Evolutionary conservation across 2,113 vertebrate genomes (phyloP), one percentile per base, ranked within the genome.

Genomic region (Lampris incognitus): DNA sequence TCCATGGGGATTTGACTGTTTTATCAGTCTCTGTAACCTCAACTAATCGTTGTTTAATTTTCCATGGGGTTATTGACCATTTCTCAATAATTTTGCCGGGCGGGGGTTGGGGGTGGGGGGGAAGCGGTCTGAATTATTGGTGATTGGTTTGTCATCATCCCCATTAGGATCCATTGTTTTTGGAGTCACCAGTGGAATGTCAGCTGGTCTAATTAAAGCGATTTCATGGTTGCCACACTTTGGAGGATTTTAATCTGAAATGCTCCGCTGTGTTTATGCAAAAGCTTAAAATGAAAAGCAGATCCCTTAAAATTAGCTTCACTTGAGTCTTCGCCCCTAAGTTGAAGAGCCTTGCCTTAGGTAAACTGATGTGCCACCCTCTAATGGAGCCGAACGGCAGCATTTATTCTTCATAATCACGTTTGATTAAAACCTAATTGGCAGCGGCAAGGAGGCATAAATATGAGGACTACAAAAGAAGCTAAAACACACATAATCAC

Each of bases 351-450:
- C 72, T 79, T 46, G 90, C 92, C 91, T 85, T 81, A 83, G 86
- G 89, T 92, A 88, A 87, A 92, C 86, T 83, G 83, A 88, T 82
- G 85, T 83, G 78, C 85, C 84, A 79, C 86, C 84, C 85, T 91
- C 89, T 89, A 91, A 69, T 92, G 87, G 87, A 93, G 92, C 88
- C 50, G 87, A 92, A 91, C 88, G 57, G 64, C 74, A 76, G 84
- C 88, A 87, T 91, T 92, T 92, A 90, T 91, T 90, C 87, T 84
- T 87, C 86, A 89, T 93, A 92, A 93, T 93, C 92, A 92, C 90
- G 79, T 90, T 87, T 84, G 82, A 66, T 89, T 89, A 83, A 89
- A 90, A 90, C 71, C 76, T 92, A 91, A 92, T 91, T 91, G 86
- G 86, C 63, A 76, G 67, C 91, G 65, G 83, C 82, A 84, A 83